Base-by-base conservation (phyloP, 2,797 vertebrate genomes). In the Oreonectes daqikongensis region DNA sequence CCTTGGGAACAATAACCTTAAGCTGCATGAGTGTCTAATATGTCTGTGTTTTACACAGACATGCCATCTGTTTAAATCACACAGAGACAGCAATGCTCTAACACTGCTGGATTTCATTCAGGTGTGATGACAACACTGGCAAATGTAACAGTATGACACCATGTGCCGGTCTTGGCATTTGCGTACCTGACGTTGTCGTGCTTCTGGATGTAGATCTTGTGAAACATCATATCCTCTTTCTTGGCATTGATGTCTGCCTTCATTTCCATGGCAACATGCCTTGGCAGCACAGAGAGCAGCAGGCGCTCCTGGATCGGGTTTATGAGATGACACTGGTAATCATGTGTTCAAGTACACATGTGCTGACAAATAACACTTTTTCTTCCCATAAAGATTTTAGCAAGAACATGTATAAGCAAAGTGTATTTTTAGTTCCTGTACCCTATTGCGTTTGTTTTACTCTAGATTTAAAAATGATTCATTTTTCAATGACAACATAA, bases 251-350 rank as follows among this genome's bases (percentile, higher is more conserved):
- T 99, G 91, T 99, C 96, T 87, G 94, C 97, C 94, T 99, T 98
- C 97, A 99, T 99, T 92, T 99, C 97, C 96, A 98, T 97, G 92
- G 97, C 97, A 94, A 99, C 97, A n/a, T 99, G 97, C 85, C 96
- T 95, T 85, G 97, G 97, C 87, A 99, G 93, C 89, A 99, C 97
- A 52, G 97, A 99, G 85, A 99, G 94, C 90, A 99, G 93, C 87
- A 99, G 94, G 84, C 97, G 96, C 89, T 99, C 97, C 97, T 98
- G 90, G 78, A 88, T 82, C 73, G 77, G 66, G 48, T 81, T 67
- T 71, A 28, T 52, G 63, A 79, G 53, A 40, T 65, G 76, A 78
- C 48, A 50, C n/a, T 55, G 61, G 65, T 81, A 61, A 76, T 65
- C 50, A 65, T 32, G 42, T 79, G 75, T 38, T 15, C 12, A 38